Evolutionary conservation across 2,888 invertebrate genomes (phyloP), one percentile per base, ranked within the genome.

Genomic region (Pycnomerus fuliginosus): DNA sequence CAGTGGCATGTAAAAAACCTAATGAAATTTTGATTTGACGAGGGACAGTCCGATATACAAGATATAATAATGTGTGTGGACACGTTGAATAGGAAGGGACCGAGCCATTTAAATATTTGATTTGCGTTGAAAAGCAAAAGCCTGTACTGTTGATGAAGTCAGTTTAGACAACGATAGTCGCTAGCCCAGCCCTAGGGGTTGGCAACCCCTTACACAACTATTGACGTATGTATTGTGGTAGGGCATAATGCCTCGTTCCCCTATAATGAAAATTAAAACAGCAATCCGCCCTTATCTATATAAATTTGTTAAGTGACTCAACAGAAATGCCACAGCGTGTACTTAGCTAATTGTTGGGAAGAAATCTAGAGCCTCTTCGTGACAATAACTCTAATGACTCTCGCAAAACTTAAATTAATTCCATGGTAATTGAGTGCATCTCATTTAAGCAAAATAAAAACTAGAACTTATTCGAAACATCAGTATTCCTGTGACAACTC

Each of bases 401-500:
- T 36, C 30, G 30, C 16, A 43, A 20, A 16, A 25, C 33, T 33
- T 24, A 22, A 23, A 39, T 39, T 44, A 44, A 44, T 38, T 39
- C 34, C 30, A 45, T 22, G 7, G 30, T 39, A 44, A 44, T 44
- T 44, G 39, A 33, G 33, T 30, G 22, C 33, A 44, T 44, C 37
- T 37, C 32, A 33, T 32, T 27, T 16, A 10, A 16, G 25, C 24
- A 22, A 33, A 41, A 16, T 31, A 31, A 39, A 45, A 33, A 43
- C 45, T 35, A 49, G 48, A 42, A 50, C 44, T 54, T 48, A 55
- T 57, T 55, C 48, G 46, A 47, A 50, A 52, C 57, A 56, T 61
- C 56, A 55, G 58, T 56, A 59, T 61, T 59, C 59, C 30, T 45
- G 50, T 48, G 56, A 55, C 53, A 55, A n/a, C 42, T 50, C 48